Percentiles rank a stretch among this genome's conserved stretches.
phyloP scores from a whole-genome alignment of 2,797 vertebrate genomes.

The Gymnoscopelus braueri region DNA sequence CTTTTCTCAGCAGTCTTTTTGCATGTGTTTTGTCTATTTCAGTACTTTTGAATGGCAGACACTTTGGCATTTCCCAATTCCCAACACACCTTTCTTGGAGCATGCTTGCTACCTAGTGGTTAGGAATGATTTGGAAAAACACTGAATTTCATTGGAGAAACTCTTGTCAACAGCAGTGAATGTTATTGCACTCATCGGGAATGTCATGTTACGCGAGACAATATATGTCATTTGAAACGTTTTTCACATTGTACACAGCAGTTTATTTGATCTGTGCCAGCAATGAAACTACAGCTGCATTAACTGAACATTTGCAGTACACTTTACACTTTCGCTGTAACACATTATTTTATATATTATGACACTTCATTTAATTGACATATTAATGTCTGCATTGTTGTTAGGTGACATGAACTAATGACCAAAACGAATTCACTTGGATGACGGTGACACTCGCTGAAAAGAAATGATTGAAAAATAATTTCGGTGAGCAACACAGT shows the following conservation, averaged over 20 bases:
- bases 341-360: background rate
- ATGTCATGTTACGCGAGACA: background rate
- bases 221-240: background rate
- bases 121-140: background rate
- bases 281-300: background rate
- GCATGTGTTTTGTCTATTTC: background rate
- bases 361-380: background rate
- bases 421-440: too few relatives aligned
- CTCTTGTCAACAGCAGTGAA: background rate
- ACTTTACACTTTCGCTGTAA: background rate
- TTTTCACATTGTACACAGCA: background rate
- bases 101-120: slow-evolving; percentile 65
- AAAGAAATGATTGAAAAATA: background rate
- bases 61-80: background rate
- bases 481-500: too few relatives aligned
- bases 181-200: background rate
- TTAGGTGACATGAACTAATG: too few relatives aligned
- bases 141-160: background rate
- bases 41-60: background rate
- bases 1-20: slow-evolving; percentile 20
- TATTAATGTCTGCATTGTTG: too few relatives aligned
- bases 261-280: background rate
- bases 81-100: background rate
- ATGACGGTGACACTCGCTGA: too few relatives aligned
- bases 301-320: slow-evolving; percentile 8